Evolutionary conservation across 1,140 invertebrate genomes (phyloP), one percentile per base, ranked within the genome.

Genomic region (Potamilus streckersoni): DNA sequence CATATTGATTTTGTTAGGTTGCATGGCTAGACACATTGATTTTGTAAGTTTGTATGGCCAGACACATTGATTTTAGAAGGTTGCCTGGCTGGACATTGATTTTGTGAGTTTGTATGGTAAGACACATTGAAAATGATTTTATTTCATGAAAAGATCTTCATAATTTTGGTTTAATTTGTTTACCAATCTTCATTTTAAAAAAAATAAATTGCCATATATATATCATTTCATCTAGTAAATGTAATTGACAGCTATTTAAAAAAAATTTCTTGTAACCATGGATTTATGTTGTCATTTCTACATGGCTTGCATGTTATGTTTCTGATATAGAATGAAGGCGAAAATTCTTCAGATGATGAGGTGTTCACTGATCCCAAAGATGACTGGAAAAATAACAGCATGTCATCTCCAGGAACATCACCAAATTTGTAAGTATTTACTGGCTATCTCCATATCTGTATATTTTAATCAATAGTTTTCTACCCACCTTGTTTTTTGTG

Each of bases 351-450:
- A 14, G 82, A 84, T 72, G 87, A 88, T 79, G 85, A 88, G 23
- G 79, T 88, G 27, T 88, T 89, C 67, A 86, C 84, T 78, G 86
- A 89, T 71, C 84, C 88, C n/a, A 82, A 80, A 62, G 88, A 88
- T 79, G 81, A 78, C 14, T 89, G 88, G 88, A 85, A 86, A 61
- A 83, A 84, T 60, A 84, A 87, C 31, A 56, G 71, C 20, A 61
- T 63, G 17, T 72, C 81, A 17, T 60, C 76, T 23, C 61, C 74
- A 17, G 57, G 59, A 49, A 78, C 61, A 62, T 84, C 81, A 59
- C 83, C 84, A 19, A 69, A 63, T 20, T 20, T 62, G 83, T 84
- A 74, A 74, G 77, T 71, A 12, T 56, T n/a, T 71, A 19, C 27
- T 38, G 14, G 19, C 19, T 8, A 13, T 68, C 16, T 49, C 16